Base-by-base conservation (phyloP, 2,888 invertebrate species). In the Stenichneumon culpator region DNA sequence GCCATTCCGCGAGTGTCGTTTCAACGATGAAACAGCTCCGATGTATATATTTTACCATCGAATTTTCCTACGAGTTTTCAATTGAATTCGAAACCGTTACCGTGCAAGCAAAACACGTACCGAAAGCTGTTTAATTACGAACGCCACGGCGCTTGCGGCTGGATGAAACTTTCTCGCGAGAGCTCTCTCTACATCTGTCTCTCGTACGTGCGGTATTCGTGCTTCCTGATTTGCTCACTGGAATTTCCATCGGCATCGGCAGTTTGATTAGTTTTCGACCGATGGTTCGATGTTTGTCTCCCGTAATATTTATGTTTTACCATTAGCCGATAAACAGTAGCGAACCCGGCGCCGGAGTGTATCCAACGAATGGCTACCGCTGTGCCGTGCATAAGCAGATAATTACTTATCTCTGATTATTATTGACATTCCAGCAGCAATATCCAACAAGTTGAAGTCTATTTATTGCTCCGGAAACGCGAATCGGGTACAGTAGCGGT, bases 191-290 rank as follows among this genome's bases (percentile, higher is more conserved):
- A 11, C 25, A 25, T 57, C 22, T 57, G 22, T 25, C 57, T 57
- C 57, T 47, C 68, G 50, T 22, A 50, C 44, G 32, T 22, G 60
- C 28, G 47, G 60, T 63, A 70, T 79, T 70, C 36, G 69, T 57
- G 54, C 52, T 60, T 22, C 47, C 14, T 68, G 44, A 75, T 75
- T 75, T 36, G 65, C 65, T 36, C 3, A 50, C n/a, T 22, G 36
- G 69, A 70, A 70, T 70, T 63, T 79, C 22, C 50, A 60, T 47
- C 22, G 60, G 70, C 44, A 63, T 47, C 47, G 50, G 78, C 57
- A 63, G 69, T 79, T 57, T 68, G 57, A 79, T 68, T 69, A 69
- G 57, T 79, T 79, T 79, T 69, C 78, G 22, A 69, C 60, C 39
- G 69, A 69, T 19, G n/a, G 28, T 60, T 79, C 36, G 50, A 67